Base-by-base conservation (phyloP, 2,797 vertebrate genomes). In the Babyrousa celebensis region DNA sequence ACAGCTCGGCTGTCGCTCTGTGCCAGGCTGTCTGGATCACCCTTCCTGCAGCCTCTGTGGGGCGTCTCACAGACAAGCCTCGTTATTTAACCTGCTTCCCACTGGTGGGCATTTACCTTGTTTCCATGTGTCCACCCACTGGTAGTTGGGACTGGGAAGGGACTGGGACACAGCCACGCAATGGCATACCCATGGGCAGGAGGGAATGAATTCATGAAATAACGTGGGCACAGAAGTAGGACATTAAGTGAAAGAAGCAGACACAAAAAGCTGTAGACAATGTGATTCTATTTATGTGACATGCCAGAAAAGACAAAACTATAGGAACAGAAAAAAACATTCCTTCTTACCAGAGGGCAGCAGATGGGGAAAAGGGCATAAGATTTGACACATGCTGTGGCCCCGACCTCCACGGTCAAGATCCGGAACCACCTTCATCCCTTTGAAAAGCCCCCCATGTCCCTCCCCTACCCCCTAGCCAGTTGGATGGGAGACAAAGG, bases 221-320 rank as follows among this genome's bases (percentile, higher is more conserved):
- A 0, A 0, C 0, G 15, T 2, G 54, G 21, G 11, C 0, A 3
- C 1, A 1, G 16, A 36, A 25, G 75, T 12, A 0, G 10, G 0
- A 0, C 1, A 54, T 15, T 1, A 1, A 1, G 71, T 12, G 68
- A 21, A 20, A 18, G 12, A 12, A 12, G 2, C 32, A 6, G 71
- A 18, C 6, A 0, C 0, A 0, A 27, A 27, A 18, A 40, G 4
- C 16, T 0, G 0, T 0, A 2, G 1, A 7, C 6, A 70, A 11
- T 1, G 0, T 0, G 23, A 0, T 15, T 36, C 23, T 2, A 1
- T 29, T 56, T 10, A 0, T 0, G 0, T 20, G 77, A 16, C 48
- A 6, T 58, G 72, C 5, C 20, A 84, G 83, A 40, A 54, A 36
- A 77, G 60, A 52, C n/a, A 20, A 11, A 27, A 6, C 20, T 32